Base-by-base conservation (phyloP, 2,113 vertebrate species). In the Donacobius atricapilla region DNA sequence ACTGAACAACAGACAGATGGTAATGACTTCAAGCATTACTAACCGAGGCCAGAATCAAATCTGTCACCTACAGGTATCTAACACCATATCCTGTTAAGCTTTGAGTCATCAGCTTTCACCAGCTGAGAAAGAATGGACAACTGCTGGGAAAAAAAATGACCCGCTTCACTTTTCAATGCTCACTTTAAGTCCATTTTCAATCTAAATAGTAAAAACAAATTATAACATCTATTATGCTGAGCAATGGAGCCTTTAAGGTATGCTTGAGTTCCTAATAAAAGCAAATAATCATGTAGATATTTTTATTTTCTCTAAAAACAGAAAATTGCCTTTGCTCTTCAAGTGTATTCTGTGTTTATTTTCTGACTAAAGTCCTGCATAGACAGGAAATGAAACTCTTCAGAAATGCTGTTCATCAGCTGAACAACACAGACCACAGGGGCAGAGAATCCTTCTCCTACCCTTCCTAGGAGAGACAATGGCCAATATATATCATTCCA, bases 1-100 rank as follows among this genome's bases (percentile, higher is more conserved):
- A 92, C 66, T 93, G 72, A 96, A 89, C 40, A 96, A 85, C 31
- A 90, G 82, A 96, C 97, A 97, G 97, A 96, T 97, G 97, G 96
- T 58, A 93, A 90, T 96, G 95, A 97, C 94, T 96, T 96, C 97
- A 97, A 89, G 90, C 93, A 87, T 90, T 93, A 95, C 72, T 66
- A 96, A 94, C 90, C 2, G n/a, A 68, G 61, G 90, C 94, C 93
- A 93, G 92, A 96, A 81, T 97, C 94, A 91, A 87, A 90, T 86
- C 85, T 90, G 82, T 50, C 90, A 96, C 85, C 94, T 88, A 93
- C 94, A 97, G 95, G 94, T 96, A 97, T 90, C 94, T 84, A 94
- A 85, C 64, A 91, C 91, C 64, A 95, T 86, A 97, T 94, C 95
- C 94, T 95, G 93, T 94, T 89, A 94, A 93, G 92, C 81, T 77